Base-by-base conservation (phyloP, 2,888 invertebrate species). In the Hypomecis atomaria region DNA sequence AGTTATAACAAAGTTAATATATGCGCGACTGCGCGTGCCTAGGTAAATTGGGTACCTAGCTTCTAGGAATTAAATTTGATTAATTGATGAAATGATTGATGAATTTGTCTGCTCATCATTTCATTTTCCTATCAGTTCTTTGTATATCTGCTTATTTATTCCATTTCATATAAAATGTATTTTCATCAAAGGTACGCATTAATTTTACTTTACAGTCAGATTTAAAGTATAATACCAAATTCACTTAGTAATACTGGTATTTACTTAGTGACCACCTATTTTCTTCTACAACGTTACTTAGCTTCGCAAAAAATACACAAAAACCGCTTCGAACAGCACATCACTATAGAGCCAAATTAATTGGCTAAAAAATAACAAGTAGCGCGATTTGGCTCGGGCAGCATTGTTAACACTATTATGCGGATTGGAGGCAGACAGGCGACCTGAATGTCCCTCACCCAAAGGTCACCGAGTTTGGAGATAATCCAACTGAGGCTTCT, bases 391-490 rank as follows among this genome's bases (percentile, higher is more conserved):
- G 36, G 44, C 55, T 40, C 23, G 43, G 66, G 64, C 68, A 63
- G 38, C 61, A 65, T 66, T 65, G 66, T 68, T 66, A 61, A 60
- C 62, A 64, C 64, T 63, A 49, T 59, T 64, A 59, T 49, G 38
- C 59, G 45, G 45, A 64, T 44, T 49, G 58, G 48, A 54, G 54
- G 40, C 56, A 50, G 57, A 55, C 63, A 44, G 59, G 50, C 58
- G 60, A 60, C 65, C 65, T 68, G 58, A 66, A 57, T n/a, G 65
- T 62, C 54, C 59, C 62, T 42, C 40, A 57, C 62, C 33, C 40
- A 57, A 65, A 70, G 67, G 67, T 65, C 61, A 54, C 53, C 53
- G 13, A 49, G 57, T 53, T 65, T 65, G 65, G 65, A 65, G 65
- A 65, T 65, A 53, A 65, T 61, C 65, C 65, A 61, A 65, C 34